Evolutionary conservation across 2,888 invertebrate genomes (phyloP).

Genomic region (Zhuqinia jingwanae): DNA sequence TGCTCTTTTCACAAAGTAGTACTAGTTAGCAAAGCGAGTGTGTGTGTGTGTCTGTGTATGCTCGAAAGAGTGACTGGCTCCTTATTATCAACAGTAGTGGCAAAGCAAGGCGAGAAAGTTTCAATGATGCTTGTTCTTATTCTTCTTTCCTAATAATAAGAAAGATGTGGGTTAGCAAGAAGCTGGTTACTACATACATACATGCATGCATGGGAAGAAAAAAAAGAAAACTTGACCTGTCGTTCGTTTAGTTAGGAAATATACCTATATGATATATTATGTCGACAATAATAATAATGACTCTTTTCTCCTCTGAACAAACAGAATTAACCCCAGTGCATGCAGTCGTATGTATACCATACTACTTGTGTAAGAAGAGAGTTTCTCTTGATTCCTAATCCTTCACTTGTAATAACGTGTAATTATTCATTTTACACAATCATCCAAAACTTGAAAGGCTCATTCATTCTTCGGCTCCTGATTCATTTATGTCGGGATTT

Average conservation of each 20-base stretch:
- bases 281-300: background rate
- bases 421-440: conserved; percentile 11
- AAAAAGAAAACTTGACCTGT: background rate
- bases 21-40: conserved; percentile 36
- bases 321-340: too few relatives aligned
- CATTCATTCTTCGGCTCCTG: too few relatives aligned
- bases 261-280: too few relatives aligned
- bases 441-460: background rate
- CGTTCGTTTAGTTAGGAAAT: conserved; percentile 1
- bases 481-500: conserved; percentile 22
- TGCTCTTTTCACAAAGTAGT: conserved; percentile 49
- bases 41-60: too few relatives aligned
- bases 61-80: conserved; percentile 16
- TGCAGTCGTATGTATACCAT: background rate
- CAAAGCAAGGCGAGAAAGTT: conserved; percentile 6
- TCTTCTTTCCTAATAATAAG: background rate
- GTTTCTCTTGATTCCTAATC: background rate
- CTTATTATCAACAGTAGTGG: background rate
- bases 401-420: conserved; percentile 24
- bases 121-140: background rate
- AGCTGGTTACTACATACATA: too few relatives aligned
- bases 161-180: conserved; percentile 49
- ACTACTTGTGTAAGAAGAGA: background rate
- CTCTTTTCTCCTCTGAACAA: too few relatives aligned
- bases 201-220: too few relatives aligned